Percentiles rank a stretch among this genome's conserved stretches.
phyloP scores from a whole-genome alignment of 2,797 vertebrate species.

The Halcyon leucocephala region DNA sequence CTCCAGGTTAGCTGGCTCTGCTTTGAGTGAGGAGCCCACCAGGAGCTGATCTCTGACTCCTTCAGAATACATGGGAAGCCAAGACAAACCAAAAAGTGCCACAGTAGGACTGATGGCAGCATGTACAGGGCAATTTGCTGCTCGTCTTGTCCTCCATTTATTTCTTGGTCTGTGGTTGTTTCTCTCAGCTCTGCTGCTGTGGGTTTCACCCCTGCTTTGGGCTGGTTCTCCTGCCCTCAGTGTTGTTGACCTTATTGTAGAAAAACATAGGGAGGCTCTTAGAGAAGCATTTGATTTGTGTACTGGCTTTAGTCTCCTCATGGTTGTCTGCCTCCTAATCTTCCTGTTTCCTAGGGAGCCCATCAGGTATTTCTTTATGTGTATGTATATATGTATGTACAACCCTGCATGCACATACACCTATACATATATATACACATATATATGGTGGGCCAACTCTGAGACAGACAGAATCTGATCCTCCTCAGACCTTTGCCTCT shows the following conservation, averaged over 20 bases:
- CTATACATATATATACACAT: background rate
- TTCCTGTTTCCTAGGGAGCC: background rate
- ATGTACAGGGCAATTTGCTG: background rate
- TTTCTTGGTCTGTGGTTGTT: background rate
- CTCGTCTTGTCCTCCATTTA: background rate
- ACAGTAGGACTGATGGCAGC: accelerated
- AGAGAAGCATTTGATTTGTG: background rate
- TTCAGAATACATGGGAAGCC: background rate
- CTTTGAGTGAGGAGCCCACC: background rate
- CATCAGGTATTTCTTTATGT: background rate
- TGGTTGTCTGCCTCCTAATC: background rate
- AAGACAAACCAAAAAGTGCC: background rate
- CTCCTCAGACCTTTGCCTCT: background rate
- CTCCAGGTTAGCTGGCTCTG: too few relatives aligned
- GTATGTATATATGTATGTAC: background rate
- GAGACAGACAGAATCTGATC: background rate
- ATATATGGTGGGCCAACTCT: background rate
- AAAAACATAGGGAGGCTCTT: background rate
- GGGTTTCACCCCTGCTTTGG: background rate
- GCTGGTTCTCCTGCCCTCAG: background rate
- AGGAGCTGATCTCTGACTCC: background rate
- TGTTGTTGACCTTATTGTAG: background rate
- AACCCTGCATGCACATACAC: background rate
- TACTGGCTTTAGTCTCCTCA: background rate
- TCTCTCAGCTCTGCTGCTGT: background rate